Conservation (phyloP, 1,140 invertebrate species). For the Brachionus paranguensis region DNA sequence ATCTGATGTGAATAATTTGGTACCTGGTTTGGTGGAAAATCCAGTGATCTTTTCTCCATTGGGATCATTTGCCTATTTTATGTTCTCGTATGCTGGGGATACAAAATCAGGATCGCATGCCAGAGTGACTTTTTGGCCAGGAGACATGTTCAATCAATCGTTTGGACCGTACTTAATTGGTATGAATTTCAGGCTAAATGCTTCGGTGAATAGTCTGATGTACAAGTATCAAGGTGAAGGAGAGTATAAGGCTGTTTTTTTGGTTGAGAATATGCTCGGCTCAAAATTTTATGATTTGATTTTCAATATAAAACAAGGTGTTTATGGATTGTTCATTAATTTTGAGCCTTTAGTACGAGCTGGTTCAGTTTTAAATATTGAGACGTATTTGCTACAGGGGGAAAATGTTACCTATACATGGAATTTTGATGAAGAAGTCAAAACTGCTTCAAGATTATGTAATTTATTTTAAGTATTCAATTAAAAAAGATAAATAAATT, state of each 20-base stretch:
- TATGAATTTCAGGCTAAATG: slow-evolving; percentile 27
- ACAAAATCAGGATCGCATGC: slow-evolving; percentile 26
- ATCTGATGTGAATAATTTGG: not conserved
- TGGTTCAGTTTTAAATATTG: not conserved
- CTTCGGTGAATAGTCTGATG: not conserved
- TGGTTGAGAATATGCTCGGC: slow-evolving; percentile 27
- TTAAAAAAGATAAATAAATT: not conserved
- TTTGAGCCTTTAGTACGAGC: not conserved
- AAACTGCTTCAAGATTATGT: not conserved
- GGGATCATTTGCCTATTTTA: slow-evolving; percentile 1
- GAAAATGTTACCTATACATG: slow-evolving; percentile 11
- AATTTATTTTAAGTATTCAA: not conserved
- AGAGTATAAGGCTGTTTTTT: not conserved
- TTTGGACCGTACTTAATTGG: slow-evolving; percentile 23
- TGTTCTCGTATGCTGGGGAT: not conserved
- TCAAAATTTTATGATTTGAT: not conserved
- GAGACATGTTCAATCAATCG: slow-evolving; percentile 7
- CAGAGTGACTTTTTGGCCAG: slow-evolving; percentile 27
- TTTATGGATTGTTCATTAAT: slow-evolving; percentile 26
- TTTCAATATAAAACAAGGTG: slow-evolving; percentile 4
- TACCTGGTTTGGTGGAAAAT: not conserved
- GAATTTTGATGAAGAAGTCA: not conserved
- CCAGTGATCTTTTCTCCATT: not conserved
- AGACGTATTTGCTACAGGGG: slow-evolving; percentile 2
- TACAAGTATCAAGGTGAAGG: slow-evolving; percentile 16